Evolutionary conservation across 2,113 vertebrate genomes (phyloP).

Genomic region (Poeciliopsis occidentalis): DNA sequence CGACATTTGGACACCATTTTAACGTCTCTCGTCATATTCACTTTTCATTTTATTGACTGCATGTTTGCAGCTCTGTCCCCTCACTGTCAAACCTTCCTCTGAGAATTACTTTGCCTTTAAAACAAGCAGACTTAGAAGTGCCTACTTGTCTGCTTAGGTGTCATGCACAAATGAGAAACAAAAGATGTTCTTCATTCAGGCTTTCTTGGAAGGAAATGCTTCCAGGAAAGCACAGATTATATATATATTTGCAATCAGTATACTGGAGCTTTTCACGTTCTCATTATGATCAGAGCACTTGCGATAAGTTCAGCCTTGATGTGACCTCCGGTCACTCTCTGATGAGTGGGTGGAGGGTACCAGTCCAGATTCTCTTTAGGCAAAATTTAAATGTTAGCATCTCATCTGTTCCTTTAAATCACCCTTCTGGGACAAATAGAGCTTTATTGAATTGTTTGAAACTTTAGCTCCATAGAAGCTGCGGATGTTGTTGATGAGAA

Average conservation of each 20-base stretch:
- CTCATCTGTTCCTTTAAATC: neutral
- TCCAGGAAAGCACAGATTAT: neutral
- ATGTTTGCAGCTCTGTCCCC: constrained; percentile 30
- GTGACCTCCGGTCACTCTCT: constrained; percentile 46
- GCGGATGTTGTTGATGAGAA: constrained; percentile 65
- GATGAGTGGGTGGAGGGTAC: constrained; percentile 54
- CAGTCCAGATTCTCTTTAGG: constrained; percentile 44
- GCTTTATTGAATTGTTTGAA: constrained; percentile 20
- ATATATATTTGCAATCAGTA: constrained; percentile 27
- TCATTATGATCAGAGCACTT: constrained; percentile 34
- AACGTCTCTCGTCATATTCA: constrained; percentile 36
- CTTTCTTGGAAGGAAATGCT: constrained; percentile 27
- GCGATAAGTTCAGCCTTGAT: constrained; percentile 49
- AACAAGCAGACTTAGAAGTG: constrained; percentile 42
- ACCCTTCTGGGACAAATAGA: no score
- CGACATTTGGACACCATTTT: constrained; percentile 39
- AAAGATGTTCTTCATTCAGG: constrained; percentile 43
- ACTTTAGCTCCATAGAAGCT: constrained; percentile 39
- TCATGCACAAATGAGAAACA: constrained; percentile 3
- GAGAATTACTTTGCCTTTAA: constrained; percentile 43
- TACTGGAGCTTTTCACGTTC: constrained; percentile 28
- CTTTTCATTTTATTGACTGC: constrained; percentile 26
- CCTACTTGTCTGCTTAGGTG: constrained; percentile 38
- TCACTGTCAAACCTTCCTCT: constrained; percentile 26
- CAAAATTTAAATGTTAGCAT: constrained; percentile 44